Conservation (phyloP, 2,113 vertebrate species). For the Limnothrissa miodon region DNA sequence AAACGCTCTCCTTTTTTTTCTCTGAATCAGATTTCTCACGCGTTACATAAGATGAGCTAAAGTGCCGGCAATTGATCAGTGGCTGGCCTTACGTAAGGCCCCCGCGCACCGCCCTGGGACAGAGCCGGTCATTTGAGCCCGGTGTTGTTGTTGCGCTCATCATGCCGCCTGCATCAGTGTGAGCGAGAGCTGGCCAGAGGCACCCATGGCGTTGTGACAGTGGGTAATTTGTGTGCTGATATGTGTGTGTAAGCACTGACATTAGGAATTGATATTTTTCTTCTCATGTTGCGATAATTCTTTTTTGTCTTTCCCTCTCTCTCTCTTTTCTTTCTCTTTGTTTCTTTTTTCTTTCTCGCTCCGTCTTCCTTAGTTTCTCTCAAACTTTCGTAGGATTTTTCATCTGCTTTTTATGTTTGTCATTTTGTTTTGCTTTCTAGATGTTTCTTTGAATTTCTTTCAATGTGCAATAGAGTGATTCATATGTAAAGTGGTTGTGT, state of each 20-base stretch:
- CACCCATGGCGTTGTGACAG: not conserved
- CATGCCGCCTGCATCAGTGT: not conserved
- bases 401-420: not conserved
- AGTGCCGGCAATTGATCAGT: not conserved
- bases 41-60: not conserved
- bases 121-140: not conserved
- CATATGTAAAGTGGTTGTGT: not conserved
- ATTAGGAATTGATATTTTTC: not conserved
- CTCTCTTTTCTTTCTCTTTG: not conserved
- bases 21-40: not conserved
- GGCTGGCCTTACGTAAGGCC: not conserved
- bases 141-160: not conserved
- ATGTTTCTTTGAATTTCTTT: not conserved
- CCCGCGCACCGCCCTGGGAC: not conserved
- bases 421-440: not conserved
- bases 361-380: not conserved
- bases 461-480: not conserved
- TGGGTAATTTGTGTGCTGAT: not conserved
- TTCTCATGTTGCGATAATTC: not conserved
- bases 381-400: not conserved
- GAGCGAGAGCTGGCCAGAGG: not conserved
- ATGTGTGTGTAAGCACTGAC: not conserved
- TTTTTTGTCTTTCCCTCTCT: not conserved
- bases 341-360: not conserved
- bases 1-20: not conserved